phyloP scores from a whole-genome alignment of 2,113 vertebrate species.

The Cephalopterus ornatus region DNA sequence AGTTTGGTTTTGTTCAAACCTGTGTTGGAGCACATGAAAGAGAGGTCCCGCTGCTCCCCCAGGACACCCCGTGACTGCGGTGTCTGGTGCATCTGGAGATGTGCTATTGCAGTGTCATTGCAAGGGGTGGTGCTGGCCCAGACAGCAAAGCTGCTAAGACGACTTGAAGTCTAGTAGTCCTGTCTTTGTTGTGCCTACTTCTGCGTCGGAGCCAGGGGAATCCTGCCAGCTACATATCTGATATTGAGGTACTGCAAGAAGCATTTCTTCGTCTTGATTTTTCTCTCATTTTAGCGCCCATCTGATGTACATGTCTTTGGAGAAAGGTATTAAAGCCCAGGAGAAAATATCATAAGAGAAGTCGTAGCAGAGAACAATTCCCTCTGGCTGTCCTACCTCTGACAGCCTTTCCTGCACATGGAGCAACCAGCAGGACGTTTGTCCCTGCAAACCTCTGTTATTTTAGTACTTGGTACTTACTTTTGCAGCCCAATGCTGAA shows the following conservation, averaged over 20 bases:
- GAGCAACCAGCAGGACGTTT: neutral
- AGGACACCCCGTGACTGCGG: neutral
- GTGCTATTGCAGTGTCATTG: neutral
- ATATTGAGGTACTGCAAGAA: neutral
- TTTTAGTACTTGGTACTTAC: neutral
- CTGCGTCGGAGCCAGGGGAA: neutral
- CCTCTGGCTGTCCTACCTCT: neutral
- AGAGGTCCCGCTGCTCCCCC: neutral
- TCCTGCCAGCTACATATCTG: neutral
- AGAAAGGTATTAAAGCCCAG: neutral
- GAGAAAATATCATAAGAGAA: neutral
- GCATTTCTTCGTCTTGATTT: neutral
- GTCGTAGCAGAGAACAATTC: neutral
- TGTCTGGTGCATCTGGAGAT: neutral
- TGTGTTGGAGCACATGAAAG: neutral
- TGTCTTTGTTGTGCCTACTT: neutral
- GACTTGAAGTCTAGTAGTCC: neutral
- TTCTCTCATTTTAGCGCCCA: neutral
- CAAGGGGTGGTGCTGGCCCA: neutral
- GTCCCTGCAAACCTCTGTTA: neutral
- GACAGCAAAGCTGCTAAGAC: neutral
- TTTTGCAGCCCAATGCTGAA: neutral
- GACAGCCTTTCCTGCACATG: neutral
- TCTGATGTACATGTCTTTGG: neutral
- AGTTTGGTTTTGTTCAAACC: neutral